Conservation (phyloP, 2,888 invertebrate genomes). For the Diarsia rubi region DNA sequence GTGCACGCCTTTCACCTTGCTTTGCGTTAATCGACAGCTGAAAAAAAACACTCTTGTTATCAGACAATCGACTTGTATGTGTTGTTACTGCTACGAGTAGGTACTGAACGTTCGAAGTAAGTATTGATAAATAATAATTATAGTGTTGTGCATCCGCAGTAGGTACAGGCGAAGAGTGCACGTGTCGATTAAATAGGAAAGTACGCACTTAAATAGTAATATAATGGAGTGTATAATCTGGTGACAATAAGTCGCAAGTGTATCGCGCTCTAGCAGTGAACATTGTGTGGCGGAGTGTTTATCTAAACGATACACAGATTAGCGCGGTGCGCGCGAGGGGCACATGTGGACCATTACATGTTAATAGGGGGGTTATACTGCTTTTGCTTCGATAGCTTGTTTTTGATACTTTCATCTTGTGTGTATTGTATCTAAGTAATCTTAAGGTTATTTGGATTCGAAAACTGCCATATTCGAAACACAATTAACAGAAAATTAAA, state of each 20-base stretch:
- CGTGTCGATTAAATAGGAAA: conserved; percentile 11
- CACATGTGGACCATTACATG: not conserved
- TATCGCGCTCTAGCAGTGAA: conserved; percentile 28
- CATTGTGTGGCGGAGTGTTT: conserved; percentile 54
- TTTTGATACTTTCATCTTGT: conserved; percentile 1
- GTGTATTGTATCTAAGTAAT: not conserved
- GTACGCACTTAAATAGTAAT: not conserved
- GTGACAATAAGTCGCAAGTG: conserved; percentile 41
- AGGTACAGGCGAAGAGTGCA: conserved; percentile 8
- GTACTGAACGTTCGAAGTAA: not conserved
- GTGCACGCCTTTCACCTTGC: not conserved
- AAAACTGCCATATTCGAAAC: not conserved
- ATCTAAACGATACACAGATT: conserved; percentile 67
- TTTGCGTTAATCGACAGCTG: conserved; percentile 45
- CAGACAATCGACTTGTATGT: not conserved
- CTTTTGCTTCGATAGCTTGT: not conserved
- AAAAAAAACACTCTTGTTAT: conserved; percentile 28
- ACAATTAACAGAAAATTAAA: not conserved
- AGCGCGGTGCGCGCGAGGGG: conserved; percentile 16
- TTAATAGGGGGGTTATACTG: conserved; percentile 17
- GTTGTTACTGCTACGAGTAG: not conserved
- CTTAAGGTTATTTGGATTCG: not conserved
- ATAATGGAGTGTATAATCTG: conserved; percentile 38
- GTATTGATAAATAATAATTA: not conserved
- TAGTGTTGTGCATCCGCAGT: not conserved